Base-by-base conservation (phyloP, 2,888 invertebrate species). In the Lasioglossum lativentre region DNA sequence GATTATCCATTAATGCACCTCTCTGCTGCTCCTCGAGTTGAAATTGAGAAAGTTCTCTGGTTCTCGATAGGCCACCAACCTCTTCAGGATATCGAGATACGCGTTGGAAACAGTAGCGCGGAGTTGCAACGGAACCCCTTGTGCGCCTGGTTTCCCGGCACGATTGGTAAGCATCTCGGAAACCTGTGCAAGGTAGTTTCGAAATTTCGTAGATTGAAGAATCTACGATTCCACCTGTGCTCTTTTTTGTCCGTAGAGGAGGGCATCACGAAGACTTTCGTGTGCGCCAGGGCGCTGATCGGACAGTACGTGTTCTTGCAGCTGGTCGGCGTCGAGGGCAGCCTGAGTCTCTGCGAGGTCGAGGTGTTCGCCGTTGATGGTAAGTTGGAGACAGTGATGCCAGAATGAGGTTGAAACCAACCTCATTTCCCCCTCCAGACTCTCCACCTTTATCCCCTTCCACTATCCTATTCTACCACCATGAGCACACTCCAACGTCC, bases 91-190 rank as follows among this genome's bases (percentile, higher is more conserved):
- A 95, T 98, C 79, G 98, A 98, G 95, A 98, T 98, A 86, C 96
- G 98, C 79, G 98, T 98, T n/a, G 98, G 98, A 34, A 98, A 98
- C 95, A 98, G 98, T 95, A 98, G 98, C 93, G 96, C 96, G 0
- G 98, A 98, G 92, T 95, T 98, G 75, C 98, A 98, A 94, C 96
- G 98, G 84, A 99, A 98, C 95, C 98, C 98, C 27, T 96, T 99
- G 0, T 99, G 98, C 94, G 98, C 98, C 42, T 99, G 98, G 98
- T 98, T 98, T 95, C 98, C 98, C 4, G 98, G 98, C 82, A 98
- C 98, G 12, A 97, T 98, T 83, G 97, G 97, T 97, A 94, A 96
- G 96, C 95, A 77, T 4, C 59, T 19, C 14, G 6, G 6, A 23
- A n/a, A 19, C 56, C 4, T 12, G 56, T 56, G 56, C n/a, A 1